Base-by-base conservation (phyloP, 2,888 invertebrate species). In the Steromphala cineraria region DNA sequence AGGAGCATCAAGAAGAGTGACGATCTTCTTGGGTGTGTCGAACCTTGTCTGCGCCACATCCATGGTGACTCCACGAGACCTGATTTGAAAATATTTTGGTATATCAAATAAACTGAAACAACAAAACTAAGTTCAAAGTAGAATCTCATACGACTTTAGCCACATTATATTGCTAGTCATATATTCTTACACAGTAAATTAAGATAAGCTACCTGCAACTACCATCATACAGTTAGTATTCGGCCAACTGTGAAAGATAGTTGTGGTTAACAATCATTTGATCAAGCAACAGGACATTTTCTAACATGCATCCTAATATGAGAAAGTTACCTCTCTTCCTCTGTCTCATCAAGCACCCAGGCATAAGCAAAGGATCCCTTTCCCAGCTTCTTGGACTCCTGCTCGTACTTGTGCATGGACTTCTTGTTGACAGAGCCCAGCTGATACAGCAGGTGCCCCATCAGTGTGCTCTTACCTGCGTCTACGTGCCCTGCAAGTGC, bases 311-410 rank as follows among this genome's bases (percentile, higher is more conserved):
- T n/a, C n/a, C 24, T 7, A 17, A 56, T 19, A 1, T 10, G 1
- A 15, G n/a, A 1, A 7, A 52, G 88, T 86, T 89, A 95, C 95
- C 96, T 95, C 94, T 99, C 99, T 93, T 99, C 99, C 0, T 98
- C 98, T 82, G 99, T 99, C 94, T 99, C 99, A 94, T 99, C 99
- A 78, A 99, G 94, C 1, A 99, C 98, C 99, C 99, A 99, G 2
- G 99, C 99, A 94, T 97, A 99, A 94, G 98, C 97, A 90, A 99
- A 99, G 84, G 98, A 98, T 90, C 98, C 97, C 94, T 99, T 99
- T 2, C 99, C 99, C 86, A 98, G 94, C 94, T 99, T 99, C 92
- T 97, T 91, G 0, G 92, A 90, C 91, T 99, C 99, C 92, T 98
- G 98, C 92, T 99, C 99, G 95, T 98, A 98, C 93, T 99, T 99